Evolutionary conservation across 2,888 invertebrate genomes (phyloP).

Genomic region (Limenitis camilla): DNA sequence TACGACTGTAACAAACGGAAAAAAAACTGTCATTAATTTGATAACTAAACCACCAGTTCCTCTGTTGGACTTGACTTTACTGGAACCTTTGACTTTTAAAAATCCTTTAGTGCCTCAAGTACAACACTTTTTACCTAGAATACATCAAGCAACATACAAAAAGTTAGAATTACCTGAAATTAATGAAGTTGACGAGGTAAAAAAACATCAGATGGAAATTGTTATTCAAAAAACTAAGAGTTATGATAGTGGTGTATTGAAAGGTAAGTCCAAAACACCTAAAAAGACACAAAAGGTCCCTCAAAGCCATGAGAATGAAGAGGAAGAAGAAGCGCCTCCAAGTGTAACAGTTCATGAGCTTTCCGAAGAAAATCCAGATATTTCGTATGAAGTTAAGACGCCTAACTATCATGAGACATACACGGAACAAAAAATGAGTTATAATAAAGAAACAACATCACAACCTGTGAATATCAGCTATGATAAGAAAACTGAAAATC

Average conservation of each 20-base stretch:
- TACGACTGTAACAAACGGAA: slow-evolving; percentile 51
- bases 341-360: slow-evolving; percentile 36
- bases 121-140: slow-evolving; percentile 63
- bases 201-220: slow-evolving; percentile 48
- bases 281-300: slow-evolving; percentile 38
- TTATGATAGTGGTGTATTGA: slow-evolving; percentile 41
- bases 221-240: slow-evolving; percentile 45
- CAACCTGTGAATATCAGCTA: slow-evolving; percentile 52
- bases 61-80: slow-evolving; percentile 53
- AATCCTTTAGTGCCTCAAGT: slow-evolving; percentile 67
- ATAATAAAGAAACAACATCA: slow-evolving; percentile 53
- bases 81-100: slow-evolving; percentile 60
- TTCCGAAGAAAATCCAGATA: slow-evolving; percentile 47
- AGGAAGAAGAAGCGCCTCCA: slow-evolving; percentile 40
- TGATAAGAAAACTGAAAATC: slow-evolving; percentile 39
- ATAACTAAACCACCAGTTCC: slow-evolving; percentile 54
- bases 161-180: slow-evolving; percentile 46
- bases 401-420: slow-evolving; percentile 59
- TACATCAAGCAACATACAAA: slow-evolving; percentile 49
- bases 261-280: slow-evolving; percentile 36
- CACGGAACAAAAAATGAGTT: slow-evolving; percentile 54
- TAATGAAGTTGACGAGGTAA: slow-evolving; percentile 34
- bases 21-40: slow-evolving; percentile 50
- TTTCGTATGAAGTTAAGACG: slow-evolving; percentile 54
- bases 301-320: slow-evolving; percentile 34